A percentile compares a stretch with the other conserved stretches of the same genome.
Evolutionary conservation across 2,797 vertebrate species (phyloP).

Genomic region (Eremophila alpestris): DNA sequence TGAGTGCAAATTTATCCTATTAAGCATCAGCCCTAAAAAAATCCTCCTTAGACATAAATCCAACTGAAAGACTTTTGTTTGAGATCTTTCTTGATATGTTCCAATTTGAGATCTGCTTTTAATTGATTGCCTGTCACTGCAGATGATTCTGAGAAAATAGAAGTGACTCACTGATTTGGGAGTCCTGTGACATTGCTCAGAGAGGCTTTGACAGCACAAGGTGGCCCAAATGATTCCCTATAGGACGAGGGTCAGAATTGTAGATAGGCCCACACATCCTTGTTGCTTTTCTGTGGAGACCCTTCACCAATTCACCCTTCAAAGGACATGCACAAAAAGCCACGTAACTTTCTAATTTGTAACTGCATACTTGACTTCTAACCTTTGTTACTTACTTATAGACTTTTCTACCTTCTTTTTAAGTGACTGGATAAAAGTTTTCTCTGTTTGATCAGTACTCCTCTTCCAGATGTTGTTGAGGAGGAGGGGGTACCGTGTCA

Average conservation of each 20-base stretch:
- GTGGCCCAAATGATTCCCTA: not conserved
- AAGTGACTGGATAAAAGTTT: slow-evolving; percentile 75
- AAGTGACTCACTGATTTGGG: not conserved
- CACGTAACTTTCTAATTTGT: not conserved
- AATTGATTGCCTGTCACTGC: not conserved
- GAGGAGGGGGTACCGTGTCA: slow-evolving; percentile 71
- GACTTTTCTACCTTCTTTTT: slow-evolving; percentile 89
- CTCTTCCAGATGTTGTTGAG: slow-evolving; percentile 87
- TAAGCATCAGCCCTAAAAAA: slow-evolving; percentile 17
- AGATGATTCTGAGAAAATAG: not conserved
- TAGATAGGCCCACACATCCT: not conserved
- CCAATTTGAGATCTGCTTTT: not conserved
- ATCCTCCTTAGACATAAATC: slow-evolving; percentile 18
- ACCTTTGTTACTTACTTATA: slow-evolving; percentile 81
- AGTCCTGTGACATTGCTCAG: slow-evolving; percentile 13
- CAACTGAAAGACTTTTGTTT: slow-evolving; percentile 19
- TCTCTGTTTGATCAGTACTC: slow-evolving; percentile 75
- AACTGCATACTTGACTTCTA: not conserved
- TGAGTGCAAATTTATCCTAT: slow-evolving; percentile 33
- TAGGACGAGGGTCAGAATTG: not conserved
- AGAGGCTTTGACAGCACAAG: not conserved
- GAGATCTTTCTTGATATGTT: not conserved
- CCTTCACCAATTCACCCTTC: not conserved
- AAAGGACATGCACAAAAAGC: not conserved
- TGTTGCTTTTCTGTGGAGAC: not conserved